Conservation (phyloP, 2,113 vertebrate genomes). For the Chelonoidis abingdonii region DNA sequence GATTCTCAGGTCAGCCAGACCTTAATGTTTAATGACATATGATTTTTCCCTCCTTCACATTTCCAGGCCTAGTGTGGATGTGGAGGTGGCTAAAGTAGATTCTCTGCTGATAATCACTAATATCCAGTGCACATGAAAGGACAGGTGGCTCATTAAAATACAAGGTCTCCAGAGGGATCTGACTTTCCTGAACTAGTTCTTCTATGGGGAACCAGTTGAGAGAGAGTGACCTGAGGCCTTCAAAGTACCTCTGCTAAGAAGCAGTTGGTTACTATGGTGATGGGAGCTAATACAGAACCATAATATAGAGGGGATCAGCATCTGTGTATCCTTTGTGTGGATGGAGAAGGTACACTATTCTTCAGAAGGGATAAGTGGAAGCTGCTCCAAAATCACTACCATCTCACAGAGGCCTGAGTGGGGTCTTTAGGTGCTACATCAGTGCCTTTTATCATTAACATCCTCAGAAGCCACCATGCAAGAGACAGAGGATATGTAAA, state of each 20-base stretch:
- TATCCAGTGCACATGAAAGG: fast-evolving
- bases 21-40: neutral
- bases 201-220: neutral
- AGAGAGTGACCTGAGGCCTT: neutral
- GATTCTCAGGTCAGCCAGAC: neutral
- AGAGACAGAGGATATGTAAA: no score
- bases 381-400: neutral
- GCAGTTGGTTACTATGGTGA: neutral
- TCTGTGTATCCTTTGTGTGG: no score
- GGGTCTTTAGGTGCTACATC: neutral
- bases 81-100: neutral
- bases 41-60: neutral
- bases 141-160: neutral
- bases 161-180: neutral
- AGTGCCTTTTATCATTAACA: no score
- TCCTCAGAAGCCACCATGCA: no score
- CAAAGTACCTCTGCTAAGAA: neutral
- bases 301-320: neutral
- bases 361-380: neutral
- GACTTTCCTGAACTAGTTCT: no score
- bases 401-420: neutral
- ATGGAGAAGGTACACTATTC: no score
- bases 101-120: neutral
- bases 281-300: neutral
- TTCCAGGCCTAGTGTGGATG: neutral